A percentile compares a stretch with the other conserved stretches of the same genome.
These are phyloP conservation scores for Myotis lucifugus DNA, from an alignment of 2,113 vertebrate genomes.

Conservation along the genomic window DNA sequence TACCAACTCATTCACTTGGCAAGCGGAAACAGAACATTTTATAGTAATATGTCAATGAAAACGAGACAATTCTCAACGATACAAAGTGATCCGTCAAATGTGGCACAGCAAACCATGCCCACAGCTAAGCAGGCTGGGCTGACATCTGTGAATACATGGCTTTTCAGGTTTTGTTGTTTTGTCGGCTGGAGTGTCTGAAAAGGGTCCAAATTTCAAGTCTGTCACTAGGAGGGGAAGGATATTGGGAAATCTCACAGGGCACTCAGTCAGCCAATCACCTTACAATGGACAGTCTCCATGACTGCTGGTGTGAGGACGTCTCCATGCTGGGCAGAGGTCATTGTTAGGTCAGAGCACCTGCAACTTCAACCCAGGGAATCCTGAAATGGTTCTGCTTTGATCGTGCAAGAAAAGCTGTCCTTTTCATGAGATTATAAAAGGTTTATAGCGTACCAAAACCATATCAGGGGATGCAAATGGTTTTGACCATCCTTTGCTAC, in stretches of 20 bases:
- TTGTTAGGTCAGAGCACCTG: not conserved
- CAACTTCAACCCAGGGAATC: not conserved
- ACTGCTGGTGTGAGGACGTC: not conserved
- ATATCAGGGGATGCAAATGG: not conserved
- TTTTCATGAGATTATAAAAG: not conserved
- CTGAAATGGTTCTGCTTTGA: not conserved
- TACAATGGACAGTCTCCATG: not conserved
- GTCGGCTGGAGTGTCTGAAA: not conserved
- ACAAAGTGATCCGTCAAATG: conserved; percentile 40
- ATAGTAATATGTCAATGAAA: conserved; percentile 70
- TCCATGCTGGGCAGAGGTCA: not conserved
- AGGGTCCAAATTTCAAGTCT: conserved; percentile 31
- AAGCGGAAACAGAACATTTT: conserved; percentile 65
- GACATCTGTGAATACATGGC: conserved; percentile 53
- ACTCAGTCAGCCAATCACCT: not conserved
- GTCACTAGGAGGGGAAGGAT: not conserved
- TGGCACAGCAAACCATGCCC: conserved; percentile 4
- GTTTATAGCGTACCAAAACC: not conserved
- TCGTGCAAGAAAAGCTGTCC: not conserved
- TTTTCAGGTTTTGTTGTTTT: conserved; percentile 36
- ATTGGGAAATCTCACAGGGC: conserved; percentile 5
- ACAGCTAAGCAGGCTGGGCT: conserved; percentile 24
- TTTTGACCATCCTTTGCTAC: not conserved
- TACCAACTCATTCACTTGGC: conserved; percentile 37
- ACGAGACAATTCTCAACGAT: conserved; percentile 23